These are phyloP conservation scores for Squalus acanthias DNA, from an alignment of 2,797 vertebrate genomes.

Conservation along the genomic window DNA sequence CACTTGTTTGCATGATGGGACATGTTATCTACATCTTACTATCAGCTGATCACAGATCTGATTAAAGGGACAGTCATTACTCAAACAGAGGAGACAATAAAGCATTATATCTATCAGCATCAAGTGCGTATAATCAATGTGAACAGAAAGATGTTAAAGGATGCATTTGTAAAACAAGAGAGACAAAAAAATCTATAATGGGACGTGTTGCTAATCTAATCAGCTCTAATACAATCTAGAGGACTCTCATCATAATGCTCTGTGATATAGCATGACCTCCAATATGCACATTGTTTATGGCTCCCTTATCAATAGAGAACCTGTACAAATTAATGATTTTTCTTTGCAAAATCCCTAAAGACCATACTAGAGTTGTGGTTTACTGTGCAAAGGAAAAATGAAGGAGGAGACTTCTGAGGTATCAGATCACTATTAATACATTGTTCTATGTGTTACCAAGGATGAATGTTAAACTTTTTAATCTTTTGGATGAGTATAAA, in stretches of 20 bases:
- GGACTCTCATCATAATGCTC: background rate
- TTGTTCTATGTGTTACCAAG: background rate
- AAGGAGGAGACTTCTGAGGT: background rate
- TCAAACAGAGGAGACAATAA: slow-evolving; percentile 17
- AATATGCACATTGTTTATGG: background rate
- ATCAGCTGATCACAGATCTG: slow-evolving; percentile 29
- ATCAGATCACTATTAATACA: background rate
- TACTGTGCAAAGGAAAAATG: background rate
- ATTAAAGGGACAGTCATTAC: slow-evolving; percentile 12
- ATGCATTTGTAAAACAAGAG: slow-evolving; percentile 28
- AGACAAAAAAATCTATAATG: slow-evolving; percentile 27
- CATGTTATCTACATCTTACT: slow-evolving; percentile 19
- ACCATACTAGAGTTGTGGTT: background rate
- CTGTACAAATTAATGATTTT: background rate
- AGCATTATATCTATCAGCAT: slow-evolving; percentile 17
- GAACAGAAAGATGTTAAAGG: slow-evolving; percentile 19
- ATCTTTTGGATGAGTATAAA: background rate
- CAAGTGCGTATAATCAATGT: slow-evolving; percentile 9
- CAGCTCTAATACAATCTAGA: background rate
- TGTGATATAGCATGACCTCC: background rate
- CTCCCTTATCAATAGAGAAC: background rate
- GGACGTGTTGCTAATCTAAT: slow-evolving; percentile 22
- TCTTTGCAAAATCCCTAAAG: background rate
- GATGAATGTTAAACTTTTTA: background rate
- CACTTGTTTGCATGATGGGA: background rate